Conservation (phyloP, 1,140 invertebrate species). For the Hetaerina americana region DNA sequence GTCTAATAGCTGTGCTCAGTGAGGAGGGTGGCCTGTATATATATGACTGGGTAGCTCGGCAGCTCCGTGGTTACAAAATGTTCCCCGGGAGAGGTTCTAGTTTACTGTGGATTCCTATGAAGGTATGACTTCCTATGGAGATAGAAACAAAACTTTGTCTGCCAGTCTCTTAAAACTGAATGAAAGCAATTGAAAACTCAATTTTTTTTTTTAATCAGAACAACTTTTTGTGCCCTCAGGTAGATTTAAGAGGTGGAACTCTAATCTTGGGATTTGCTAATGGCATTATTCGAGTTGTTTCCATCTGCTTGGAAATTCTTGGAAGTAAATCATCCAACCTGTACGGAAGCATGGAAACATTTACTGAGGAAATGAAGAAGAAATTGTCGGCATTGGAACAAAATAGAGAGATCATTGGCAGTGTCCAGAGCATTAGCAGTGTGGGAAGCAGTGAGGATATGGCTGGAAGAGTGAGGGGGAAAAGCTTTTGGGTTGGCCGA, state of each 20-base stretch:
- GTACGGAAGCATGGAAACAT: no score
- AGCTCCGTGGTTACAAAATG: slow-evolving; percentile 40
- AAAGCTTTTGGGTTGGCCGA: no score
- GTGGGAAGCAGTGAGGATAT: no score
- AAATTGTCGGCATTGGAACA: neutral
- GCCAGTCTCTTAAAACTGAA: no score
- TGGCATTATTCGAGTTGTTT: neutral
- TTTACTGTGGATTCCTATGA: slow-evolving; percentile 54
- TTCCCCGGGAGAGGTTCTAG: slow-evolving; percentile 47
- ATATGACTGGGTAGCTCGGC: slow-evolving; percentile 49
- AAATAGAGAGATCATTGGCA: neutral
- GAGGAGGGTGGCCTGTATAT: slow-evolving; percentile 52
- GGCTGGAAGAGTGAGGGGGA: no score
- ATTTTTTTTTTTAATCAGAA: slow-evolving; percentile 18
- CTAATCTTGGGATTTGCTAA: neutral
- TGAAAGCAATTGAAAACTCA: no score
- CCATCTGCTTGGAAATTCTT: neutral
- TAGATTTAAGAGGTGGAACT: neutral
- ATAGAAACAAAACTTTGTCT: no score
- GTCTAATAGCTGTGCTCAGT: slow-evolving; percentile 54
- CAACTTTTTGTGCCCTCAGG: neutral
- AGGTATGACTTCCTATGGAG: no score
- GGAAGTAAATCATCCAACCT: neutral
- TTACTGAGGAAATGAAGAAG: neutral
- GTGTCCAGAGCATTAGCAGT: neutral